Evolutionary conservation across 2,888 invertebrate species (phyloP), one percentile per base, ranked within the genome.

Genomic region (Macrophya annulata): DNA sequence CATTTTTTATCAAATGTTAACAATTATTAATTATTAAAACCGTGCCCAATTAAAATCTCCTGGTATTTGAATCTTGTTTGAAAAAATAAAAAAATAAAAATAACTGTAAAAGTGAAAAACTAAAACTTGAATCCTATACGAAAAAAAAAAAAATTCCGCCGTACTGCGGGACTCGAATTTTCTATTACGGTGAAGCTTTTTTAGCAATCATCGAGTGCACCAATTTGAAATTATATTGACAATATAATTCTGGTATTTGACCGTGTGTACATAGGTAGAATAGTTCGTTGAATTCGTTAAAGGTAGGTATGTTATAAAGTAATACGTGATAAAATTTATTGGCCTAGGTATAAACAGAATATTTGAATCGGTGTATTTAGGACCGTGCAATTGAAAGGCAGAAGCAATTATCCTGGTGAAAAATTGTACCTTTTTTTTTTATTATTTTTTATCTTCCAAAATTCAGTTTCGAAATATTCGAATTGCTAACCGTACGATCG

Each of bases 281-380:
- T 71, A 31, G 40, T 37, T 31, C 17, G 40, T 40, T 71, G 40
- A 71, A 71, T 71, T 71, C 17, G 71, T 45, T 9, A 10, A 6
- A 9, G 12, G 17, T 31, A n/a, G 68, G n/a, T 74, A 45, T 25
- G 31, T 31, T 21, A 21, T 45, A 12, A 17, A n/a, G 45, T 74
- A n/a, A 21, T 74, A 74, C 45, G 72, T 74, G 72, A 74, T 74
- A 10, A 43, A 74, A 74, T 74, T 74, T 74, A 74, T 74, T 25
- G 45, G 72, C 72, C 43, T 45, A 55, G 55, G n/a, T n/a, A 55
- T 55, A 74, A 74, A 74, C 72, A 74, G 72, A 74, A 74, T 74
- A 74, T 74, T 74, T 74, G 45, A 74, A 74, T 74, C 45, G 72
- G 72, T 45, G 21, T 5, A 74, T 45, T 74, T 45, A 9, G 45